Conservation (phyloP, 2,888 invertebrate genomes). For the Baccha elongata region DNA sequence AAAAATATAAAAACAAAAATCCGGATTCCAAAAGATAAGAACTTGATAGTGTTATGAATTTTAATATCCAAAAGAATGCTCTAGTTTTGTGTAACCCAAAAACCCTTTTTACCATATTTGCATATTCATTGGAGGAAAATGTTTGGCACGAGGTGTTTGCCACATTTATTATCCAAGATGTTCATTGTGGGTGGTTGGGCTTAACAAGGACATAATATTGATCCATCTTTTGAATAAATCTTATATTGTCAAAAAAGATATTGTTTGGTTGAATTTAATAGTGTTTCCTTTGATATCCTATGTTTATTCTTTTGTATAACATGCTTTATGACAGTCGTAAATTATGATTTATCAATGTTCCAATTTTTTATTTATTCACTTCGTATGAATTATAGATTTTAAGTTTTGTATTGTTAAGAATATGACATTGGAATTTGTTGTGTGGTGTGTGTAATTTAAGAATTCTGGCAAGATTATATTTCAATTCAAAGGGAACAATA, state of each 20-base stretch:
- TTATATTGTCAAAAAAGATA: slow-evolving; percentile 29
- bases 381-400: background rate
- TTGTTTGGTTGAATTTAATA: slow-evolving; percentile 11
- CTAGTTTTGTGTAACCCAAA: slow-evolving; percentile 26
- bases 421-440: background rate
- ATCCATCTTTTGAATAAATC: slow-evolving; percentile 19
- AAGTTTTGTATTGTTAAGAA: background rate
- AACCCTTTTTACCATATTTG: slow-evolving; percentile 31
- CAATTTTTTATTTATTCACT: background rate
- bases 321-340: slow-evolving; percentile 13
- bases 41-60: slow-evolving; percentile 33
- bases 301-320: background rate
- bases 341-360: slow-evolving; percentile 15
- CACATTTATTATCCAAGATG: slow-evolving; percentile 35
- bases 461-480: too few species aligned
- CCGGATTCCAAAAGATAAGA: slow-evolving; percentile 25
- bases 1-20: background rate
- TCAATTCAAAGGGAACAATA: too few species aligned
- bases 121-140: slow-evolving; percentile 23
- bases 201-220: slow-evolving; percentile 5
- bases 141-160: slow-evolving; percentile 27
- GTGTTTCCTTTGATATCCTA: slow-evolving; percentile 1
- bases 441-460: too few species aligned
- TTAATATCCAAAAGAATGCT: slow-evolving; percentile 23
- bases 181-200: background rate